Percentiles rank a stretch among this genome's conserved stretches.
phyloP scores from a whole-genome alignment of 2,888 invertebrate species.

The Gymnoscelis rufifasciata region DNA sequence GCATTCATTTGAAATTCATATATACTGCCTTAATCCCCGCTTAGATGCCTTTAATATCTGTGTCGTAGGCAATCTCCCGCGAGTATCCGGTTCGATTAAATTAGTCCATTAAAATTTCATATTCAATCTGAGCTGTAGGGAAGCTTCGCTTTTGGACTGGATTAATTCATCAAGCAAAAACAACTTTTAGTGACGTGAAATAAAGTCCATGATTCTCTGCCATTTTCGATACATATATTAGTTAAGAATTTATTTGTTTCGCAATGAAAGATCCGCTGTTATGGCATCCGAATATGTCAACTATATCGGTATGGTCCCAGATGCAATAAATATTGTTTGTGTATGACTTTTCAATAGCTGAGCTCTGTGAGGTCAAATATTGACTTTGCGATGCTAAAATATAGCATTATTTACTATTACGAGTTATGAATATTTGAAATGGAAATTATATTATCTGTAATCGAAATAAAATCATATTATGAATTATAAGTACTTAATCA shows the following conservation, averaged over 20 bases:
- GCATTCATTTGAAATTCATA: conserved; percentile 20
- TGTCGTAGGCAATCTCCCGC: conserved; percentile 40
- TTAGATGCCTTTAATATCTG: conserved; percentile 48
- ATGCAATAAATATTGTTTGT: neutral
- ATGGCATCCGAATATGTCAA: conserved; percentile 33
- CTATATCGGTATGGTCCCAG: no score
- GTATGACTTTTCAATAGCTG: no score
- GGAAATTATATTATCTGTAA: no score
- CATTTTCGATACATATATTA: conserved; percentile 11
- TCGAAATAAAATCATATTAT: no score
- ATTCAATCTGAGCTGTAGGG: conserved; percentile 84
- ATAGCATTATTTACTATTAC: no score
- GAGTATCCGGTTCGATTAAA: conserved; percentile 80
- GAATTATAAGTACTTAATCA: no score
- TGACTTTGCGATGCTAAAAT: no score
- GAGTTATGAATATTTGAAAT: no score
- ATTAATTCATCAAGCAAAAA: conserved; percentile 23
- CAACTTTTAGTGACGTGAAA: conserved; percentile 14
- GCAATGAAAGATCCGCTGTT: conserved; percentile 42
- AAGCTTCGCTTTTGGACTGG: conserved; percentile 47
- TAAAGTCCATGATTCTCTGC: conserved; percentile 26
- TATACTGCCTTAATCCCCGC: conserved; percentile 27
- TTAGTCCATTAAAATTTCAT: conserved; percentile 88
- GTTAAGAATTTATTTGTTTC: conserved; percentile 48
- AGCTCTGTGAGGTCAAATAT: no score